phyloP scores from a whole-genome alignment of 2,797 vertebrate species.

The Mallotus villosus region DNA sequence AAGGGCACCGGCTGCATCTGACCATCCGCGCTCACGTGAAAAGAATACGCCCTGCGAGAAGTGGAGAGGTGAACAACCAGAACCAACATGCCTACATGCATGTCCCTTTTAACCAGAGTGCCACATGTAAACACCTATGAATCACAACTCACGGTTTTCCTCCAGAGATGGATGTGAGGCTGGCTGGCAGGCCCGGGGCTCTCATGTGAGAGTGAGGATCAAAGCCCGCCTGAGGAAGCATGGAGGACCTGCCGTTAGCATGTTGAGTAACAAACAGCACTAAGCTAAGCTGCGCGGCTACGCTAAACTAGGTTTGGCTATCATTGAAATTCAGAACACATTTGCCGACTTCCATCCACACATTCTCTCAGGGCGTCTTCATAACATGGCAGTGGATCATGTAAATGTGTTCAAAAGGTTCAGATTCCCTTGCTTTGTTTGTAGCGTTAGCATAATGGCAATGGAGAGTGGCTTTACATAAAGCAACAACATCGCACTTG shows the following conservation, averaged over 20 bases:
- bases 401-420: constrained; percentile 49
- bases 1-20: constrained; percentile 86
- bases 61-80: background rate
- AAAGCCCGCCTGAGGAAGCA: constrained; percentile 82
- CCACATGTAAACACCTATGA: background rate
- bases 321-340: constrained; percentile 46
- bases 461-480: constrained; percentile 58
- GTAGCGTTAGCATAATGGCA: constrained; percentile 8
- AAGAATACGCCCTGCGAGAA: constrained; percentile 77
- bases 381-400: background rate
- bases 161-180: constrained; percentile 91
- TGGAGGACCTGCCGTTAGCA: constrained; percentile 30
- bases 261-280: constrained; percentile 11
- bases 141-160: constrained; percentile 88
- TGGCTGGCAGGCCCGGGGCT: constrained; percentile 86
- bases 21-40: constrained; percentile 81
- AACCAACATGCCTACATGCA: too few species aligned
- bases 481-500: constrained; percentile 54
- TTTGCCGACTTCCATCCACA: constrained; percentile 37
- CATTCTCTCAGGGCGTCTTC: constrained; percentile 34
- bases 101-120: too few species aligned
- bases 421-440: constrained; percentile 31
- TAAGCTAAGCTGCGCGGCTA: background rate
- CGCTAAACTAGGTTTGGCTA: constrained; percentile 41
- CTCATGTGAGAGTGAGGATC: constrained; percentile 94